Base-by-base conservation (phyloP, 2,113 vertebrate species). In the Laticauda colubrina region DNA sequence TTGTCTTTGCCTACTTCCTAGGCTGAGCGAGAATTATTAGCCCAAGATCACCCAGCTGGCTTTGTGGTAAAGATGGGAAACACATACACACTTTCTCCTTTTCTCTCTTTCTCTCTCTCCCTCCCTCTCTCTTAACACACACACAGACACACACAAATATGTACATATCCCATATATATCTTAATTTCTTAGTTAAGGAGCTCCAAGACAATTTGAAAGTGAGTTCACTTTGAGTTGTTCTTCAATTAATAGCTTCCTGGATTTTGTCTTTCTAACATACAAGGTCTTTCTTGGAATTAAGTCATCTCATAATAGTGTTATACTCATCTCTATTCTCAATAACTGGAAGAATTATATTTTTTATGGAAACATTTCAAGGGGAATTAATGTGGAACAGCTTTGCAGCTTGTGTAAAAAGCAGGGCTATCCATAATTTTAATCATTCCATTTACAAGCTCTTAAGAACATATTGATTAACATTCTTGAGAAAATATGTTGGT, bases 291-390 rank as follows among this genome's bases (percentile, higher is more conserved):
- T 45, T 15, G 1, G 92, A 94, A 94, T 86, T 57, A 90, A 92
- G 86, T 51, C 93, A 96, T 96, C 56, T 26, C 54, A 95, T 94
- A 94, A 91, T 92, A 93, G 92, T 56, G 3, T 93, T 69, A 57
- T 91, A 43, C 39, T 94, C 87, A 18, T 39, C 89, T 96, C 29
- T 54, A 53, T 2, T 53, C 10, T 34, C 64, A 91, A 90, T 85
- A 94, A 54, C 87, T 93, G 0, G 57, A 14, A 87, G 90, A 81
- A 95, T 75, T 75, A 8, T n/a, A 18, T 96, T 96, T 96, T 96
- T 96, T 94, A 94, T 95, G 91, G 96, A 95, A 96, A 96, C 95
- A 18, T 75, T 34, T 75, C n/a, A 18, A 34, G 12, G n/a, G n/a
- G 12, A 14, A 75, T 75, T 75, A 75, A 75, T 75, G 15, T 2